phyloP scores from a whole-genome alignment of 30 jellyfish, hydroid and myxozoan genomes.

The Pseudorhiza aurosa region DNA sequence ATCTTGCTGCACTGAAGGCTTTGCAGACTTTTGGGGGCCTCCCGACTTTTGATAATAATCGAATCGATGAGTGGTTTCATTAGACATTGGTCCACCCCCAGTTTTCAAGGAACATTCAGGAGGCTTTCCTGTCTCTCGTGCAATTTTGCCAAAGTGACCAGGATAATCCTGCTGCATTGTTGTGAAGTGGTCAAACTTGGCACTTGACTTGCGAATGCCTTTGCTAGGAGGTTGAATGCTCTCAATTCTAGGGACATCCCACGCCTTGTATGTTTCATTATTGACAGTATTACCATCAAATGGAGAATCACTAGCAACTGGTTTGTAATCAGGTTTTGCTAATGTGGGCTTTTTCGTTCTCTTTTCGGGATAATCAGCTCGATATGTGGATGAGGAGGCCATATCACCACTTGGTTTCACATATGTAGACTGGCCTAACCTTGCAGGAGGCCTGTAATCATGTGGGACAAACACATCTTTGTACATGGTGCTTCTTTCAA shows the following conservation, averaged over 20 bases:
- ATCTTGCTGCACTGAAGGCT: slow-evolving; percentile 67
- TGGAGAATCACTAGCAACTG: slow-evolving; percentile 78
- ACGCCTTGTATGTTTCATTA: slow-evolving; percentile 89
- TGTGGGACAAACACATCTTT: slow-evolving; percentile 76
- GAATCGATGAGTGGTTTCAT: slow-evolving; percentile 87
- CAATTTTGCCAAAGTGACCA: slow-evolving; percentile 63
- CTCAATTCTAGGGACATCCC: slow-evolving; percentile 83
- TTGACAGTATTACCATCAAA: slow-evolving; percentile 92
- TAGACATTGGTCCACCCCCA: slow-evolving; percentile 82
- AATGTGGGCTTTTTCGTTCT: slow-evolving; percentile 71
- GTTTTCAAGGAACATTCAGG: slow-evolving; percentile 79
- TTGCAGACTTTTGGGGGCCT: slow-evolving; percentile 92
- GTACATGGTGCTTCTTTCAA: slow-evolving; percentile 81
- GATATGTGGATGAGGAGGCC: slow-evolving; percentile 71
- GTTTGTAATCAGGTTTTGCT: slow-evolving; percentile 81
- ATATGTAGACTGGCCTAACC: slow-evolving; percentile 62
- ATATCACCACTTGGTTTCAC: slow-evolving; percentile 79
- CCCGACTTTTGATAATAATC: slow-evolving; percentile 87
- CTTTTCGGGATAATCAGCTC: slow-evolving; percentile 79
- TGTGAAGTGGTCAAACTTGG: slow-evolving; percentile 86
- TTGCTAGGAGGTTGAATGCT: slow-evolving; percentile 69
- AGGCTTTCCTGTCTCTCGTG: slow-evolving; percentile 73
- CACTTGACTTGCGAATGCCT: slow-evolving; percentile 74
- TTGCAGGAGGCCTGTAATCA: slow-evolving; percentile 64
- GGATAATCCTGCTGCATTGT: slow-evolving; percentile 94